phyloP scores from a whole-genome alignment of 1,140 invertebrate genomes.

The Aphis craccivora region DNA sequence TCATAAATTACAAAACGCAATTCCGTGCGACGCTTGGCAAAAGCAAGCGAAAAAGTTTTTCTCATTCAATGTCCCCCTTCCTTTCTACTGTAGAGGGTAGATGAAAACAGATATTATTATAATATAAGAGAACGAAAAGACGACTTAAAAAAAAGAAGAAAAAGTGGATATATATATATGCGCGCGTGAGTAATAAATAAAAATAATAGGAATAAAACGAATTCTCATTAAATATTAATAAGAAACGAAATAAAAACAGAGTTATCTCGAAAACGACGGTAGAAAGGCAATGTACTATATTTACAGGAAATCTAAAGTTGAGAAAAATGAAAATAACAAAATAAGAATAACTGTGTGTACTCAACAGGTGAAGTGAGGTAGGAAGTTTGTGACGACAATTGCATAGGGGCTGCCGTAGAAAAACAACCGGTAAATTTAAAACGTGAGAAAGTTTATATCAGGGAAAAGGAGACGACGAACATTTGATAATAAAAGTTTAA shows the following conservation, averaged over 20 bases:
- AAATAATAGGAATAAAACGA: slow-evolving; percentile 51
- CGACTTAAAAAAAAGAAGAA: slow-evolving; percentile 30
- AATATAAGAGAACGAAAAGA: slow-evolving; percentile 47
- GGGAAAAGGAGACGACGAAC: slow-evolving; percentile 34
- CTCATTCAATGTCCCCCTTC: slow-evolving; percentile 1
- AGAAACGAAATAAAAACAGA: slow-evolving; percentile 41
- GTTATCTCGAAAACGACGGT: slow-evolving; percentile 1
- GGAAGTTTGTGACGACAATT: slow-evolving; percentile 43
- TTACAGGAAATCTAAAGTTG: slow-evolving; percentile 12
- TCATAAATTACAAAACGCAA: slow-evolving; percentile 53
- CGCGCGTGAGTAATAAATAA: slow-evolving; percentile 16
- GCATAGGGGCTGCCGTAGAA: neutral
- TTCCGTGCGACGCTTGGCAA: slow-evolving; percentile 53
- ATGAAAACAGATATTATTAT: slow-evolving; percentile 54
- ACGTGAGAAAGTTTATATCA: slow-evolving; percentile 46
- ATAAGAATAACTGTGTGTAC: slow-evolving; percentile 20
- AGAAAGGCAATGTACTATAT: neutral
- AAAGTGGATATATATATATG: slow-evolving; percentile 2
- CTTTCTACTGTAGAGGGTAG: neutral
- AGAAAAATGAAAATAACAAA: slow-evolving; percentile 42
- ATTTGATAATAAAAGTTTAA: slow-evolving; percentile 51
- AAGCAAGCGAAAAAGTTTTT: slow-evolving; percentile 54
- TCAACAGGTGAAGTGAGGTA: slow-evolving; percentile 48
- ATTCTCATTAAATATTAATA: slow-evolving; percentile 55
- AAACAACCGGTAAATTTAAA: slow-evolving; percentile 50